These are phyloP conservation scores for Triplophysa yarkandensis DNA, from an alignment of 2,797 vertebrate genomes.

Conservation along the genomic window DNA sequence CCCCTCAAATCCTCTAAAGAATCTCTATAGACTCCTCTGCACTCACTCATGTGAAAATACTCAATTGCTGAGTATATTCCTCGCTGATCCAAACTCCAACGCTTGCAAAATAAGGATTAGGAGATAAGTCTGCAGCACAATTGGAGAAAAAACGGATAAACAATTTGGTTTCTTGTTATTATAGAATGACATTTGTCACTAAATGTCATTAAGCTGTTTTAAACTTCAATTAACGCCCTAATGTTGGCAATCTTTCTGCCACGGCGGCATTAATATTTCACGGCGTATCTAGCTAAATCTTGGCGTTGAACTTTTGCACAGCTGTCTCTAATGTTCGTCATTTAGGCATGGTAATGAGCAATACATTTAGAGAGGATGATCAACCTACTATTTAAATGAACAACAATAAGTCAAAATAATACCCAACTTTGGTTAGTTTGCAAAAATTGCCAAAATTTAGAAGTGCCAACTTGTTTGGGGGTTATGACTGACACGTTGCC, in stretches of 20 bases:
- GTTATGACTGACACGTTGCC: constrained; percentile 42
- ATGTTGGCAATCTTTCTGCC: constrained; percentile 57
- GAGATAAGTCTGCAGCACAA: constrained; percentile 1
- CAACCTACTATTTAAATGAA: constrained; percentile 37
- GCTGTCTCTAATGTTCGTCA: constrained; percentile 48
- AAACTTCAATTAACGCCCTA: constrained; percentile 63
- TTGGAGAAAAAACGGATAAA: constrained; percentile 1
- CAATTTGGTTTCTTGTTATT: constrained; percentile 22
- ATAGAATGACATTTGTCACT: constrained; percentile 17
- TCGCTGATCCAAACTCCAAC: constrained; percentile 17
- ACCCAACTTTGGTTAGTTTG: too few relatives aligned
- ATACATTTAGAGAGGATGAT: constrained; percentile 33
- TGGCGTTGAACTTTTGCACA: constrained; percentile 60
- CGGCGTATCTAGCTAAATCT: constrained; percentile 58
- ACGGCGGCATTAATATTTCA: constrained; percentile 62
- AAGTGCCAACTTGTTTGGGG: constrained; percentile 25
- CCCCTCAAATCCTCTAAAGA: constrained; percentile 51
- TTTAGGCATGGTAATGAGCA: constrained; percentile 60
- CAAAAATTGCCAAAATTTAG: background rate
- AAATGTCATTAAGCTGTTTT: constrained; percentile 58
- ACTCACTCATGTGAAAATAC: constrained; percentile 42
- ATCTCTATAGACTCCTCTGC: constrained; percentile 45
- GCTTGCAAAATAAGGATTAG: constrained; percentile 35
- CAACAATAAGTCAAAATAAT: constrained; percentile 20
- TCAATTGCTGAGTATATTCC: constrained; percentile 27